A percentile compares a stretch with the other conserved stretches of the same genome.
Evolutionary conservation across 2,113 vertebrate species (phyloP).

Genomic region (Haemorhous mexicanus): DNA sequence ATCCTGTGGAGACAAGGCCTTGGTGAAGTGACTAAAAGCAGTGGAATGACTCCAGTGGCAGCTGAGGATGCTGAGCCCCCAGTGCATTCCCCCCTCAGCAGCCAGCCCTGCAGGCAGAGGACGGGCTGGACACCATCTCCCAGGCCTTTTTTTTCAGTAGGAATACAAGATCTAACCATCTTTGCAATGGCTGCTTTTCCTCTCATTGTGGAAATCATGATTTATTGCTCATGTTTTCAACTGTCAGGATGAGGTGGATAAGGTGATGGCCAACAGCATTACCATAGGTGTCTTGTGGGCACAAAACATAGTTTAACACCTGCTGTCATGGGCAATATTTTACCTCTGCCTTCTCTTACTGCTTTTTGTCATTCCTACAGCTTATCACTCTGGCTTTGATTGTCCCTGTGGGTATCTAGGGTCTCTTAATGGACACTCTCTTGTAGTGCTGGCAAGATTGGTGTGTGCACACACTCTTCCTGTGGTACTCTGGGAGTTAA

Average conservation of each 20-base stretch:
- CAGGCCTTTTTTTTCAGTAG: neutral
- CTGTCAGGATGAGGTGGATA: neutral
- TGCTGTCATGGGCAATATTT: neutral
- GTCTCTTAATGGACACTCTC: neutral
- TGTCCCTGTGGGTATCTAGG: neutral
- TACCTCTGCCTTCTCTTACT: neutral
- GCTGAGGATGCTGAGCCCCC: neutral
- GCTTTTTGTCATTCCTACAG: neutral
- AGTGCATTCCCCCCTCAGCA: neutral
- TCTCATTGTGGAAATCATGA: neutral
- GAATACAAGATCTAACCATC: neutral
- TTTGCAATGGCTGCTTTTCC: neutral
- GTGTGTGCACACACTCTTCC: neutral
- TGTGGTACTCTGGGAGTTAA: neutral
- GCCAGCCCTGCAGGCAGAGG: neutral
- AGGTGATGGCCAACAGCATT: neutral
- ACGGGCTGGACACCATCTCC: neutral
- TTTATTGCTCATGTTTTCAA: neutral
- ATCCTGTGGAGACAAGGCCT: constrained; percentile 23
- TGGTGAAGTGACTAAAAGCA: constrained; percentile 23
- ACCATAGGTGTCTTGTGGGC: neutral
- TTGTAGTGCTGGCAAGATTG: neutral
- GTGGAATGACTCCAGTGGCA: neutral
- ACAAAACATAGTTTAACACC: neutral
- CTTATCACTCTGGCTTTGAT: neutral